These are phyloP conservation scores for Brachionus paranguensis DNA, from an alignment of 1,140 invertebrate species.

Conservation along the genomic window DNA sequence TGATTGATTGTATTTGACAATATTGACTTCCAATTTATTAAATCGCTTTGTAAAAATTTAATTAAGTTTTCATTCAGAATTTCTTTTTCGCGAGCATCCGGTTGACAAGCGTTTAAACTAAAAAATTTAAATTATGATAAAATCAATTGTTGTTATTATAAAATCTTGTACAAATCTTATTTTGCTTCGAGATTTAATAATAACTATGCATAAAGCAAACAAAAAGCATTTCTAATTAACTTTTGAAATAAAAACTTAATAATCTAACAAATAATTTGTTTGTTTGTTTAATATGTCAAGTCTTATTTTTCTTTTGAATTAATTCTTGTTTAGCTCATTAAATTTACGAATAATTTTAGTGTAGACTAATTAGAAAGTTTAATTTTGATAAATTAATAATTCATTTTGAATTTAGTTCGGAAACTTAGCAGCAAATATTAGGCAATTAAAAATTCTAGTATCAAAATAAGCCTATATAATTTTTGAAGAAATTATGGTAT, in stretches of 20 bases:
- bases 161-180: background rate
- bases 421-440: too few species aligned
- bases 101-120: background rate
- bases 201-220: background rate
- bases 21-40: slow-evolving; percentile 20
- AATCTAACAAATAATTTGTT: background rate
- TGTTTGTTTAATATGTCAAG: background rate
- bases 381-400: too few species aligned
- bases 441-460: too few species aligned
- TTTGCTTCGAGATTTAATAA: background rate
- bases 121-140: background rate
- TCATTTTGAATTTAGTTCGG: too few species aligned
- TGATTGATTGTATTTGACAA: slow-evolving; percentile 28
- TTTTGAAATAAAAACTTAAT: background rate
- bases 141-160: background rate
- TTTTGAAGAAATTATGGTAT: too few species aligned
- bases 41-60: slow-evolving; percentile 17
- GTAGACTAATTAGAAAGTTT: background rate
- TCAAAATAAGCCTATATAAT: too few species aligned
- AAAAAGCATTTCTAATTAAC: background rate
- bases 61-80: background rate
- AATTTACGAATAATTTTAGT: background rate
- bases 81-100: background rate
- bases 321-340: background rate
- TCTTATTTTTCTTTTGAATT: background rate